phyloP scores from a whole-genome alignment of 2,797 vertebrate species.

The Sylvia borin region DNA sequence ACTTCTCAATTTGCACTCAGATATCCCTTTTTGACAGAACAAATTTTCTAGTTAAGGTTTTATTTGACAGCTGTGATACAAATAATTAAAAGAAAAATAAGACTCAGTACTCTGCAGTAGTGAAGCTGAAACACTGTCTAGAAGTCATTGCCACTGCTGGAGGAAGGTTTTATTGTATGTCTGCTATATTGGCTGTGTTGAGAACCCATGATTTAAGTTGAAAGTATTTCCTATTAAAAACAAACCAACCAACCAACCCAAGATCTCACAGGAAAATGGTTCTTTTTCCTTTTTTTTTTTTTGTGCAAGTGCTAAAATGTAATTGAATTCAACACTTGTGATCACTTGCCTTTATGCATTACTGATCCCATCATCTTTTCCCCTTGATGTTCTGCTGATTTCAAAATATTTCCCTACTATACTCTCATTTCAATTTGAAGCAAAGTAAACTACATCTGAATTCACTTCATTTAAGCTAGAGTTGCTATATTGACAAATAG shows the following conservation, averaged over 20 bases:
- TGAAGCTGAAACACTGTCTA: conserved; percentile 70
- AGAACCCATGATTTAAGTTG: conserved; percentile 70
- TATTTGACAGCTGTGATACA: conserved; percentile 76
- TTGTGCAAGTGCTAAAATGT: conserved; percentile 64
- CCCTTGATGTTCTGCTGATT: neutral
- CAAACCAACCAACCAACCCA: neutral
- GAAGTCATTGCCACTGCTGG: conserved; percentile 67
- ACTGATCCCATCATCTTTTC: conserved; percentile 48
- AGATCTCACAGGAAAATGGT: conserved; percentile 64
- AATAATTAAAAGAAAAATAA: conserved; percentile 75
- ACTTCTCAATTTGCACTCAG: conserved; percentile 51
- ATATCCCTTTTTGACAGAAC: conserved; percentile 70
- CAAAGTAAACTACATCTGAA: neutral
- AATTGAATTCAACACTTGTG: conserved; percentile 70
- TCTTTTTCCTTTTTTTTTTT: neutral
- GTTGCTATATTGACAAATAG: neutral
- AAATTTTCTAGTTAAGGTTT: conserved; percentile 76
- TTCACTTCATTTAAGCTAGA: neutral
- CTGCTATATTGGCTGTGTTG: conserved; percentile 59
- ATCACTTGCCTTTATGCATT: conserved; percentile 63
- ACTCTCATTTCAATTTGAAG: conserved; percentile 1
- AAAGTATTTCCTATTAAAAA: conserved; percentile 71
- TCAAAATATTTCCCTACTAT: conserved; percentile 20
- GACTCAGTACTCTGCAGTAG: conserved; percentile 40
- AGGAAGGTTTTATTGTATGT: conserved; percentile 74